phyloP scores from a whole-genome alignment of 2,888 invertebrate species.

The Phaonia tiefii region DNA sequence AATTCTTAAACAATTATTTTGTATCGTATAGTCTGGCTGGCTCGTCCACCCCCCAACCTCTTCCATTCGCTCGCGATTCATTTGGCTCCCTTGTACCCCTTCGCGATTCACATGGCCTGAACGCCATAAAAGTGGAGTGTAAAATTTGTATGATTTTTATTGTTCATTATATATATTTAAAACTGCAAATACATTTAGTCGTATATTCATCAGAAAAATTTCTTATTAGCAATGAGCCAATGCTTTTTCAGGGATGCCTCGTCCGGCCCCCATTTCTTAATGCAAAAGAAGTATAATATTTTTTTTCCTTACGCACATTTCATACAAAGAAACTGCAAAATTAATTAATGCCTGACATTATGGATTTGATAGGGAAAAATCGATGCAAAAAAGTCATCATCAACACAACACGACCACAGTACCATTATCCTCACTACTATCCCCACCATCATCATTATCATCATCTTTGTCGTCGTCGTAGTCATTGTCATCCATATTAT shows the following conservation, averaged over 20 bases:
- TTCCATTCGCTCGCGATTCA: too few relatives aligned
- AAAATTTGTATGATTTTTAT: slow-evolving; percentile 62
- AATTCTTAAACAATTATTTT: slow-evolving; percentile 79
- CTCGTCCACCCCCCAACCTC: too few relatives aligned
- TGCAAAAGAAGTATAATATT: neutral
- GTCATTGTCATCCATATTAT: slow-evolving; percentile 29
- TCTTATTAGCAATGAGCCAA: slow-evolving; percentile 42
- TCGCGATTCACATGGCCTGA: neutral
- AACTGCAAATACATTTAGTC: slow-evolving; percentile 39
- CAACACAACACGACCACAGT: slow-evolving; percentile 23
- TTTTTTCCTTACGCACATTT: neutral
- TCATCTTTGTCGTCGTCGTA: slow-evolving; percentile 40
- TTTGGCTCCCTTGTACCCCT: too few relatives aligned
- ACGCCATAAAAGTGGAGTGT: slow-evolving; percentile 61
- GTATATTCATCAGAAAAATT: slow-evolving; percentile 42
- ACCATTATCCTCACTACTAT: slow-evolving; percentile 44
- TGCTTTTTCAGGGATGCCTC: too few relatives aligned
- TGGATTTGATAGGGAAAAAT: slow-evolving; percentile 68
- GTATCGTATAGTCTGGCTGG: too few relatives aligned
- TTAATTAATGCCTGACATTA: slow-evolving; percentile 67
- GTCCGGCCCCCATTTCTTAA: neutral
- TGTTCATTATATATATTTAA: slow-evolving; percentile 45
- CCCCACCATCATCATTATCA: slow-evolving; percentile 39
- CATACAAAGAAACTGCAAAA: slow-evolving; percentile 47
- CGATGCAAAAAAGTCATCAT: slow-evolving; percentile 62